Conservation (phyloP, 2,797 vertebrate species). For the Cirrhinus mrigala region DNA sequence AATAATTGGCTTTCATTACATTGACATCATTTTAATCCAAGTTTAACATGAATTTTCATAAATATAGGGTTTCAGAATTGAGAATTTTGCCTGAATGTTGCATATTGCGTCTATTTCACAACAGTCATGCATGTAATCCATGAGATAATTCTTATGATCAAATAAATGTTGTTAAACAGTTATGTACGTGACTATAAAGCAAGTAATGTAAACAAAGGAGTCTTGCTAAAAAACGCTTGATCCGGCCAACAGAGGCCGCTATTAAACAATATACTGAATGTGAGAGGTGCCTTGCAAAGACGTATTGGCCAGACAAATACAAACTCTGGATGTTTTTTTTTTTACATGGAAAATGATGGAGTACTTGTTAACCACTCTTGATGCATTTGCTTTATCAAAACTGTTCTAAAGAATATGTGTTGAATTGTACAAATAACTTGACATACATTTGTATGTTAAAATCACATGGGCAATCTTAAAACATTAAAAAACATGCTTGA, state of each 20-base stretch:
- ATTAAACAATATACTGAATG: conserved; percentile 5
- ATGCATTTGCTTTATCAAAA: neutral
- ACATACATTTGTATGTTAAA: neutral
- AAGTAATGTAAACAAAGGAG: neutral
- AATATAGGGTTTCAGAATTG: neutral
- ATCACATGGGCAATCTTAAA: neutral
- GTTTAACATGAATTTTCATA: neutral
- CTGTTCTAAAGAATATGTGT: neutral
- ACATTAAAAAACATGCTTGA: neutral
- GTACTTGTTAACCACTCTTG: neutral
- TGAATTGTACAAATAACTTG: neutral
- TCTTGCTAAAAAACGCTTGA: neutral
- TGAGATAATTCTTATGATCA: neutral
- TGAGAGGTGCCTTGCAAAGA: neutral
- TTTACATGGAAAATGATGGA: neutral
- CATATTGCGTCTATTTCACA: neutral
- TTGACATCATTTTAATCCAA: neutral
- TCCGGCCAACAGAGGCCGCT: conserved; percentile 6
- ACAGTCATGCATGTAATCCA: neutral
- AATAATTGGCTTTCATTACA: neutral
- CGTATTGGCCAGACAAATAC: neutral
- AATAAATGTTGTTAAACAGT: neutral
- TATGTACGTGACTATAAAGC: neutral
- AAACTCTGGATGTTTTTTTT: neutral
- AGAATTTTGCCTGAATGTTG: neutral